Evolutionary conservation across 92 coral and sea anemone genomes (phyloP).

Genomic region (Parazoanthus swiftii): DNA sequence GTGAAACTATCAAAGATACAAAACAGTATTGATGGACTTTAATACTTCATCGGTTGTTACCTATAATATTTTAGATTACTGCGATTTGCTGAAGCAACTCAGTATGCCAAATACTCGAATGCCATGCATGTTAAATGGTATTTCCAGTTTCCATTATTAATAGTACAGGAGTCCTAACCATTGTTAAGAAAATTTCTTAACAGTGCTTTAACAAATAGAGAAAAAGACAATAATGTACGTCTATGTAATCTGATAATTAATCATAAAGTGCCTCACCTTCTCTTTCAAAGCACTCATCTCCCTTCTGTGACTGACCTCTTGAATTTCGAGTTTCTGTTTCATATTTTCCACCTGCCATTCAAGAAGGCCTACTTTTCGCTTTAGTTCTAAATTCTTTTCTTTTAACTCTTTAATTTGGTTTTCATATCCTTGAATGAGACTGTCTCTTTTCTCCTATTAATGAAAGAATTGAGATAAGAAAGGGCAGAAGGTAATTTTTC

Average conservation of each 20-base stretch:
- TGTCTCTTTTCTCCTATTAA: constrained; percentile 60
- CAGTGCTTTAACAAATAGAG: neutral
- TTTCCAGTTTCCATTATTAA: no score
- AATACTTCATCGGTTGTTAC: no score
- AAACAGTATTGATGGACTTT: no score
- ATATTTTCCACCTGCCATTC: constrained; percentile 96
- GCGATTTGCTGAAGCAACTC: no score
- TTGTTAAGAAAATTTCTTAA: no score
- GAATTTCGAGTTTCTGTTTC: constrained; percentile 86
- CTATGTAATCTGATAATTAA: no score
- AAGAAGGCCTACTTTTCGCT: constrained; percentile 76
- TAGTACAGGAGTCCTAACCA: no score
- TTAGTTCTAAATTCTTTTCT: constrained; percentile 69
- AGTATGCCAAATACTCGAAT: no score
- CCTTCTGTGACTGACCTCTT: constrained; percentile 80
- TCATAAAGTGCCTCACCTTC: constrained; percentile 56
- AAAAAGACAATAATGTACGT: no score
- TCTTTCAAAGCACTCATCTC: constrained; percentile 77
- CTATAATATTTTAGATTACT: no score
- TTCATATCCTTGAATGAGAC: constrained; percentile 68
- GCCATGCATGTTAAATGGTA: no score
- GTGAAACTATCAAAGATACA: no score
- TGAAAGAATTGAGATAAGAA: neutral
- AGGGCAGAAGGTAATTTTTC: neutral
- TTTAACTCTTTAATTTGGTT: constrained; percentile 70